Evolutionary conservation across 2,797 vertebrate genomes (phyloP).

Genomic region (Acomys russatus): DNA sequence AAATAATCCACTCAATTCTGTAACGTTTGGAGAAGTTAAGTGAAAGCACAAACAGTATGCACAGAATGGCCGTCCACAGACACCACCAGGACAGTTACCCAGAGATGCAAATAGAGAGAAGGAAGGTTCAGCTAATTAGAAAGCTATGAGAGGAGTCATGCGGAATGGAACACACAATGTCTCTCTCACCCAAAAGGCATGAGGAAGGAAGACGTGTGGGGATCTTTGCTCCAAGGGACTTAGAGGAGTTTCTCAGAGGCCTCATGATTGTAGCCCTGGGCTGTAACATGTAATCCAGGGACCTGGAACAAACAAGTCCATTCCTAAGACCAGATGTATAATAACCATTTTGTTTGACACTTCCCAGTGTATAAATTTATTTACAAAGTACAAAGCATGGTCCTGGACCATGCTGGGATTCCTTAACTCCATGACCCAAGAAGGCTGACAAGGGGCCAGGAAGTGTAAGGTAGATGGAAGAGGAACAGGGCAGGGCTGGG

Average conservation of each 20-base stretch:
- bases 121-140: neutral
- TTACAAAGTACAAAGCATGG: neutral
- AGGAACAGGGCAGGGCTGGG: too few relatives aligned
- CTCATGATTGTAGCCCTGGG: neutral
- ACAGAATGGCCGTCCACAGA: neutral
- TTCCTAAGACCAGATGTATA: neutral
- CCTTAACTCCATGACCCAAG: neutral
- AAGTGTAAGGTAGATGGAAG: neutral
- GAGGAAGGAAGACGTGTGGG: neutral
- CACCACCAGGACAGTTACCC: neutral
- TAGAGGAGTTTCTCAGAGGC: neutral
- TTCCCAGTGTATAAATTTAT: neutral
- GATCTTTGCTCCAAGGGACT: neutral
- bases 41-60: neutral
- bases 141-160: neutral
- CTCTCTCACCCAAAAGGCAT: neutral
- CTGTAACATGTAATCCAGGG: neutral
- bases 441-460: neutral
- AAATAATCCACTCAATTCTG: neutral
- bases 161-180: neutral
- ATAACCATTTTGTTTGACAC: conserved; percentile 1
- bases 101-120: neutral
- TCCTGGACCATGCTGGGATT: neutral
- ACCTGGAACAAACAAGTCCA: neutral
- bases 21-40: neutral